Conservation (phyloP, 2,797 vertebrate species). For the Hippoglossus hippoglossus region DNA sequence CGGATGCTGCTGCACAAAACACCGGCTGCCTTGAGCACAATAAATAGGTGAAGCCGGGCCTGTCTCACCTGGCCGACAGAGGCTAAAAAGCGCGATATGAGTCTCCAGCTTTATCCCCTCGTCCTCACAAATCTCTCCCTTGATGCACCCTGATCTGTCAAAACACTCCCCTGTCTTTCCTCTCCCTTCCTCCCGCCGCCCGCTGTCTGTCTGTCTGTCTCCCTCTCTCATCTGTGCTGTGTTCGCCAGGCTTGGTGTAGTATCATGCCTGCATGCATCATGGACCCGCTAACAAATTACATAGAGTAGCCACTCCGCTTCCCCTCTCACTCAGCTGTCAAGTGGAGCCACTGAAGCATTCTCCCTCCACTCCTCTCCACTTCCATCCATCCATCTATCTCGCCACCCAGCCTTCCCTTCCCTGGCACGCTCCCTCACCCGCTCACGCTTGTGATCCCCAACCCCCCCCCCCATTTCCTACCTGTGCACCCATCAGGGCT, state of each 20-base stretch:
- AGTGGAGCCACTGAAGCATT: conserved; percentile 81
- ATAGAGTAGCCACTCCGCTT: conserved; percentile 82
- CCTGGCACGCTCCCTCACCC: conserved; percentile 35
- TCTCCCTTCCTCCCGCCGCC: conserved; percentile 22
- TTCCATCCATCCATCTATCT: conserved; percentile 55
- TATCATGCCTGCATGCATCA: conserved; percentile 83
- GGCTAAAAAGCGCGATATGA: conserved; percentile 11
- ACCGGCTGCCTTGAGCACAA: neutral
- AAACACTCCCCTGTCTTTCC: conserved; percentile 35
- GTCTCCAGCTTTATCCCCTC: conserved; percentile 46
- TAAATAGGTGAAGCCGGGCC: neutral
- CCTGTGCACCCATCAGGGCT: conserved; percentile 51
- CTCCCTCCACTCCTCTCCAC: conserved; percentile 58
- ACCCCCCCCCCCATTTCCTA: conserved; percentile 36
- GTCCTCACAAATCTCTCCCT: conserved; percentile 44
- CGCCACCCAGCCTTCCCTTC: conserved; percentile 32
- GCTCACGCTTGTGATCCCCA: conserved; percentile 23
- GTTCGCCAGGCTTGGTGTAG: conserved; percentile 63
- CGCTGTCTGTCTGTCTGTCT: conserved; percentile 28
- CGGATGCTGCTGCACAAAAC: conserved; percentile 39
- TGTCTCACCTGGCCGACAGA: conserved; percentile 14
- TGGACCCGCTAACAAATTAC: conserved; percentile 83
- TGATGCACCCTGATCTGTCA: conserved; percentile 66
- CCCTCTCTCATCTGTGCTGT: conserved; percentile 41
- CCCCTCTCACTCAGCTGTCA: conserved; percentile 85